Evolutionary conservation across 53 echinoderm and acorn worm species (phyloP), one percentile per base, ranked within the genome.

Genomic region (Echinarachnius parma): DNA sequence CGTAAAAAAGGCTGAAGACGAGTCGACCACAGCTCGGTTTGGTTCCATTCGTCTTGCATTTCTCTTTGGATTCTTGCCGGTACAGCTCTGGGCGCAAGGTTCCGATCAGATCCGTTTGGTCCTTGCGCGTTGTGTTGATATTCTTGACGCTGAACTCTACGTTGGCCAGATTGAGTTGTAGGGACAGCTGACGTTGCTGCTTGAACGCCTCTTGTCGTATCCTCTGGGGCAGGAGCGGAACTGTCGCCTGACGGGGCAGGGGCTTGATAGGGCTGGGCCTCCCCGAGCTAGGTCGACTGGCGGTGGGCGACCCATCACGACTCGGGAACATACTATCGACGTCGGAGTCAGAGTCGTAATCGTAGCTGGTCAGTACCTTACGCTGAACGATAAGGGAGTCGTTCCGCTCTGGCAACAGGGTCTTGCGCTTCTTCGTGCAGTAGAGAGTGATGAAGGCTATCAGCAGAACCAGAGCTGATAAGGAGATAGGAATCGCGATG

Each of bases 101-200:
- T 11, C 95, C 95, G 34, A 94, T 81, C 32, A 82, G 68, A 27
- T 90, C 87, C 35, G 92, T 81, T 47, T 94, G 91, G 32, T 87
- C 84, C 33, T 87, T 84, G 62, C 77, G 77, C 11, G 60, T 64
- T 34, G 83, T 28, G 55, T 78, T 89, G 44, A 87, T 75, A 26
- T 94, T 94, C 76, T 90, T 90, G 56, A 94, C 90, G 37, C 87
- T 87, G 63, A 93, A 93, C 75, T 93, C 94, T 39, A 93, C 83
- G 74, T 90, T 93, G 37, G 94, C 84, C 39, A 90, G 81, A 63
- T 90, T 93, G 16, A 89, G 80, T 72, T 93, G 94, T 46, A 93
- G 63, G 32, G 94, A 93, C 26, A 93, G 86, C 66, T 93, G 90
- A 5, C 89, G 83, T 57, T 92, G 92, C 23, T 84, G 75, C 45